phyloP scores from a whole-genome alignment of 2,888 invertebrate genomes.

The Patella pellucida region DNA sequence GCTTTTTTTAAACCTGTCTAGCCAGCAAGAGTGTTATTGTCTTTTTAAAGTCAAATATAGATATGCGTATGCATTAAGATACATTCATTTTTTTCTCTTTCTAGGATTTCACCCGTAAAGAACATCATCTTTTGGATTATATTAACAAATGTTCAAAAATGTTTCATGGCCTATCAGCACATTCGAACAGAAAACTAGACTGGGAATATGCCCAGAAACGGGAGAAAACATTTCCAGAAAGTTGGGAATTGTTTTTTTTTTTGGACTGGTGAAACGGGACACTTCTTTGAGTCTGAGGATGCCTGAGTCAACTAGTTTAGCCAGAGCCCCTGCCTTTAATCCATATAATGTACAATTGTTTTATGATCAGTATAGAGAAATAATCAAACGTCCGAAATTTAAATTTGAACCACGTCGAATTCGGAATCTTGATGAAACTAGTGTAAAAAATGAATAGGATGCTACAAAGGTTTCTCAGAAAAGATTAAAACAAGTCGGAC shows the following conservation, averaged over 20 bases:
- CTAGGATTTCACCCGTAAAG: not conserved
- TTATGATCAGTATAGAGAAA: not conserved
- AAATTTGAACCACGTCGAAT: not conserved
- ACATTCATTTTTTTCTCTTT: too few species aligned
- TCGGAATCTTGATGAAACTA: constrained; percentile 21
- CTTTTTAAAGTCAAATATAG: too few species aligned
- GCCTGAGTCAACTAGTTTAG: constrained; percentile 13
- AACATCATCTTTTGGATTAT: not conserved
- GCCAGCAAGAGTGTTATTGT: too few species aligned
- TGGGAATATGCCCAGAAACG: not conserved
- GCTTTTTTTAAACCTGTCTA: too few species aligned
- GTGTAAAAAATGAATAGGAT: constrained; percentile 17
- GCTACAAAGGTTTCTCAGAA: constrained; percentile 16
- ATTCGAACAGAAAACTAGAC: not conserved
- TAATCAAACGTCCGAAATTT: constrained; percentile 3
- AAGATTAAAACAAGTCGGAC: constrained; percentile 29
- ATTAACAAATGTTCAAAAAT: not conserved
- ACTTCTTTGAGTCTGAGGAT: not conserved
- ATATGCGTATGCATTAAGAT: too few species aligned
- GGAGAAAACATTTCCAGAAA: not conserved
- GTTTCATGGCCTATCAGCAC: not conserved
- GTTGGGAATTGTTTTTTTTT: not conserved
- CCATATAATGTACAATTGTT: not conserved
- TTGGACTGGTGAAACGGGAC: not conserved
- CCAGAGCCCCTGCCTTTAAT: not conserved